Evolutionary conservation across 2,888 invertebrate genomes (phyloP), one percentile per base, ranked within the genome.

Genomic region (Limnephilus marmoratus): DNA sequence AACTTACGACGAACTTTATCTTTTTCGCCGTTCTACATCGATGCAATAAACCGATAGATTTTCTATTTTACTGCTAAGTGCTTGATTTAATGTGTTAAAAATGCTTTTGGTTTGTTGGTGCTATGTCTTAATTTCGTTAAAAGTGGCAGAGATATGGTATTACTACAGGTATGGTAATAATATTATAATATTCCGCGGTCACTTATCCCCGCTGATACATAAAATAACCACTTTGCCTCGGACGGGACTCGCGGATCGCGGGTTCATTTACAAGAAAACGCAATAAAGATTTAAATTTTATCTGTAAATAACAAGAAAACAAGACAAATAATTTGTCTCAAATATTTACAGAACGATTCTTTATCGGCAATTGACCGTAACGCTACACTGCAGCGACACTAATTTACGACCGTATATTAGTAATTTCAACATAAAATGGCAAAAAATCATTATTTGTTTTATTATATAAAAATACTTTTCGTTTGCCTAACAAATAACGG

Each of bases 281-380:
- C 49, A 29, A 49, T 86, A 86, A 86, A 86, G n/a, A 86, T 86
- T 86, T 86, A 90, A n/a, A 90, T 90, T 90, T 68, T 34, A 81
- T 45, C 12, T 90, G 29, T 90, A 41, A 90, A 80, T 81, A 81
- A 90, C 90, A 90, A 90, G 90, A 90, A 81, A 90, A 90, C 41
- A 90, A 68, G n/a, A 34, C 41, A 34, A 68, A 90, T 90, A 90
- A 90, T 90, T 90, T 90, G 90, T 90, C 81, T 90, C 18, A 49
- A 90, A 90, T 90, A 90, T 90, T 41, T 90, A 90, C 81, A 41
- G 81, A 90, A 82, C 37, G 81, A 81, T 90, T 11, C 18, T 90
- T 90, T 90, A 90, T 90, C 81, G 81, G 81, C 90, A 41, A 80
- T 90, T 81, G 15, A 45, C 68, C 24, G 90, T 41, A 90, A 90